These are phyloP conservation scores for Chaetodon trifascialis DNA, from an alignment of 2,113 vertebrate genomes.

Conservation along the genomic window DNA sequence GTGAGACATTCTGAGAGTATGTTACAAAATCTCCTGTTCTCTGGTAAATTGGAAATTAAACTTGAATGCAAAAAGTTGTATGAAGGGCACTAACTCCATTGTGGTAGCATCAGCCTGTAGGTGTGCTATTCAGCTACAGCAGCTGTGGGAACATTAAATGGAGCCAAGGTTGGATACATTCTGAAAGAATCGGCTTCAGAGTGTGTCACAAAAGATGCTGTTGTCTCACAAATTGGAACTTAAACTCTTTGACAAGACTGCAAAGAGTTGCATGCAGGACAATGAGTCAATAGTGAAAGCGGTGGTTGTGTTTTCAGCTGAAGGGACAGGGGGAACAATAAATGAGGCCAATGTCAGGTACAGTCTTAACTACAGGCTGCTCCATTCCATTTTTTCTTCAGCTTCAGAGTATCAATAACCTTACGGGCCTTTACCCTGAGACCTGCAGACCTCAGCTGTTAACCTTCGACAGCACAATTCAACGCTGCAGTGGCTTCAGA, in stretches of 20 bases:
- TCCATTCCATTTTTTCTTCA: neutral
- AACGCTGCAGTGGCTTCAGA: constrained; percentile 6
- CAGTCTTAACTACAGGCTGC: no score
- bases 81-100: no score
- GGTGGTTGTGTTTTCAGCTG: no score
- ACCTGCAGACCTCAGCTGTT: neutral
- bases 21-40: neutral
- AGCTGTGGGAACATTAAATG: neutral
- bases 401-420: neutral
- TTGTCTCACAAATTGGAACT: no score
- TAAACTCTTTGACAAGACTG: no score
- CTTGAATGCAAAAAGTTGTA: neutral
- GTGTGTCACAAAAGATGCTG: neutral
- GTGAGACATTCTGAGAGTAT: neutral
- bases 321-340: no score
- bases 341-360: no score
- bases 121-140: neutral
- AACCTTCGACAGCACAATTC: neutral
- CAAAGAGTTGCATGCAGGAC: no score
- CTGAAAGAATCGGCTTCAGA: neutral
- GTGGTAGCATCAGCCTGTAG: neutral
- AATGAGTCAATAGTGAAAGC: no score
- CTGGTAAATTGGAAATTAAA: neutral
- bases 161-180: neutral
- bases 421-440: neutral